phyloP scores from a whole-genome alignment of 1,140 invertebrate genomes.

The Neoseiulus cucumeris region DNA sequence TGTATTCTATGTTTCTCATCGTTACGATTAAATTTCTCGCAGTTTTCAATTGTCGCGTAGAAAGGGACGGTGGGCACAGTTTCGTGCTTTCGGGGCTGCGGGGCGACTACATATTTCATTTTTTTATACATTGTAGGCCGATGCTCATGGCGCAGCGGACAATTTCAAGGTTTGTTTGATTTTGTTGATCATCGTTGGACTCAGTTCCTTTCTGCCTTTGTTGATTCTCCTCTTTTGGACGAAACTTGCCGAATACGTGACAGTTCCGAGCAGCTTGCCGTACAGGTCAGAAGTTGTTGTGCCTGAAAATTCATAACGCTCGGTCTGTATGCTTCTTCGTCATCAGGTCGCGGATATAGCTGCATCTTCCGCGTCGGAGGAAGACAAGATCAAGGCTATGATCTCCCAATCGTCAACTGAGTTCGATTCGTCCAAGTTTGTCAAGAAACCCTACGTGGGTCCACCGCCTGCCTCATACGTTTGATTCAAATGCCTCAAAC shows the following conservation, averaged over 20 bases:
- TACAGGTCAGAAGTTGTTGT: no score
- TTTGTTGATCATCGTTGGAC: background rate
- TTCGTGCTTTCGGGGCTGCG: background rate
- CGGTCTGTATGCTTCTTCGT: background rate
- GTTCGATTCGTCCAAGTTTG: slow-evolving; percentile 89
- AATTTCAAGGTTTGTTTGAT: slow-evolving; percentile 14
- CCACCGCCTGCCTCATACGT: slow-evolving; percentile 68
- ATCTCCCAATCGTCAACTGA: slow-evolving; percentile 86
- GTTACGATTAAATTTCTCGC: no score
- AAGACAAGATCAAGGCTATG: slow-evolving; percentile 91
- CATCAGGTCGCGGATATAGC: slow-evolving; percentile 50
- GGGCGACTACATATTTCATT: slow-evolving; percentile 8
- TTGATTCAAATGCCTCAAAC: slow-evolving; percentile 76
- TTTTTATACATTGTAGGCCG: slow-evolving; percentile 9
- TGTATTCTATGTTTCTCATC: no score
- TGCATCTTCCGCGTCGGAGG: slow-evolving; percentile 72
- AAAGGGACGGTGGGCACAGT: no score
- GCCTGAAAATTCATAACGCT: no score
- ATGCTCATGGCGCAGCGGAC: slow-evolving; percentile 18
- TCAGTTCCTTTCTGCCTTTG: background rate
- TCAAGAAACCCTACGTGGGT: slow-evolving; percentile 31
- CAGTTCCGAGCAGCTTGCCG: no score
- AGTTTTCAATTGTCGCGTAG: no score
- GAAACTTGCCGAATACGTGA: background rate
- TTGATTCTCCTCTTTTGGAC: background rate